Percentiles rank a stretch among this genome's conserved stretches.
These are phyloP conservation scores for Protophormia terraenovae DNA, from an alignment of 2,888 invertebrate genomes.

Conservation along the genomic window DNA sequence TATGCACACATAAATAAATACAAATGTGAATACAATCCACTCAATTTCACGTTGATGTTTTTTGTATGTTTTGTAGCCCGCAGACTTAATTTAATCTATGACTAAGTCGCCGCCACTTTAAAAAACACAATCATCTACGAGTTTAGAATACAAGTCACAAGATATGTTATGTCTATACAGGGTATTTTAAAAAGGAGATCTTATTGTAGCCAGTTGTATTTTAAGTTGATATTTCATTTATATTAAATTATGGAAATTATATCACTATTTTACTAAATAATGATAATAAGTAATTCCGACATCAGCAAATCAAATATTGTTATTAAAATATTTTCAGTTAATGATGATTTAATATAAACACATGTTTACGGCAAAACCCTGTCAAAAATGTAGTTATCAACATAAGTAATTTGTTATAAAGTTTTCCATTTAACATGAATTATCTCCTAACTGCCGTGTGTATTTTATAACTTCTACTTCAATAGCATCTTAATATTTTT, in stretches of 20 bases:
- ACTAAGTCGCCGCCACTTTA: constrained; percentile 35
- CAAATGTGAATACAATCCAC: not conserved
- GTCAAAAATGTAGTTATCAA: not conserved
- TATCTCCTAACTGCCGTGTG: constrained; percentile 3
- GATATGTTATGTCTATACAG: not conserved
- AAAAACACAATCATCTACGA: constrained; percentile 17
- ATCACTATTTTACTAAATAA: not conserved
- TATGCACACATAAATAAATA: constrained; percentile 9
- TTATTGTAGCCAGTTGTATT: too few relatives aligned
- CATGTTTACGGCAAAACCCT: too few relatives aligned
- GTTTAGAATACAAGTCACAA: constrained; percentile 9
- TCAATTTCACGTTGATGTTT: not conserved
- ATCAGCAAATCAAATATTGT: too few relatives aligned
- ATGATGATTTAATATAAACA: too few relatives aligned
- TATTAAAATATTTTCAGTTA: too few relatives aligned
- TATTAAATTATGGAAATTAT: not conserved
- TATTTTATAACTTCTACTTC: constrained; percentile 18
- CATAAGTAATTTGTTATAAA: not conserved
- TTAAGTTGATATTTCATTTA: too few relatives aligned
- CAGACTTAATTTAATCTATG: constrained; percentile 50
- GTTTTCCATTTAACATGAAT: constrained; percentile 25
- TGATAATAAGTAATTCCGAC: too few relatives aligned
- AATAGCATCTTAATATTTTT: constrained; percentile 14
- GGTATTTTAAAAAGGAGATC: not conserved
- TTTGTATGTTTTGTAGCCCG: not conserved